Base-by-base conservation (phyloP, 2,888 invertebrate genomes). In the Noctua fimbriata region DNA sequence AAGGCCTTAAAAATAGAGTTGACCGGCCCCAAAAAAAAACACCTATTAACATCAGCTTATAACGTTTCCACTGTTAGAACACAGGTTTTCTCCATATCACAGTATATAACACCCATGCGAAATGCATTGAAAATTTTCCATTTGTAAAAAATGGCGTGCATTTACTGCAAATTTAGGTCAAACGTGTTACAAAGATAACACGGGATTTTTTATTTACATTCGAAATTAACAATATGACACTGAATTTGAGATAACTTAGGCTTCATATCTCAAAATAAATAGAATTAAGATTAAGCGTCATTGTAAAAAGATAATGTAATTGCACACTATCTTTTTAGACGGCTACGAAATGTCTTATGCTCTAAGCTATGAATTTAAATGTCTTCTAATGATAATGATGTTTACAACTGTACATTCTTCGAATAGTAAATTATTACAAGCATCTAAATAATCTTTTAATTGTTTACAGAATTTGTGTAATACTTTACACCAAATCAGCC, bases 221-320 rank as follows among this genome's bases (percentile, higher is more conserved):
- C n/a, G 16, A 55, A 83, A 63, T 80, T 21, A 36, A 36, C 28
- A 28, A 67, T 49, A 52, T 69, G 36, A n/a, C 69, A 77, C n/a
- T 49, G 32, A 44, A 41, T 21, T 55, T 36, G 36, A 81, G 60
- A 83, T 83, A 66, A 76, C 65, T 12, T 65, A 60, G 0, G 24
- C 24, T 18, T 36, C 60, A 9, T 83, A 81, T 77, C 78, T 55
- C 24, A 47, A 55, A 55, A 63, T 41, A 63, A 55, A 78, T 18
- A 55, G 60, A 78, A 83, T 78, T 63, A 83, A 69, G 84, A 78
- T 81, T 69, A 78, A 69, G 44, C 58, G 36, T 47, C 16, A 78
- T 21, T 77, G 47, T 82, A 16, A 6, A 28, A 58, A 73, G 79
- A 73, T 73, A 81, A 18, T 16, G 28, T 5, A 36, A 66, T 55